These are phyloP conservation scores for Protobothrops mucrosquamatus DNA, from an alignment of 2,113 vertebrate species.

Conservation along the genomic window DNA sequence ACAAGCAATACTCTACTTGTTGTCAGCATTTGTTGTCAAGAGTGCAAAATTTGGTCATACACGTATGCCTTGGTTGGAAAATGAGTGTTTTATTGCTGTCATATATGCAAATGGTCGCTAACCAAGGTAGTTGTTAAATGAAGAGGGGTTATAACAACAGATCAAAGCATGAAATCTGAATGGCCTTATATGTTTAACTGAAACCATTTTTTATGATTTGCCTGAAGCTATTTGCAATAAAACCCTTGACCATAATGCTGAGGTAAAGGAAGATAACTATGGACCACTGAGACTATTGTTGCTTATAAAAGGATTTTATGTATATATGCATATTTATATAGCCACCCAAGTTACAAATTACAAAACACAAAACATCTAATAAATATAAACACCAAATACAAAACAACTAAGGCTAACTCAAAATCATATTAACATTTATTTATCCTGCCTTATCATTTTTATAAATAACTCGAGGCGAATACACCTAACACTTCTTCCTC, in stretches of 20 bases:
- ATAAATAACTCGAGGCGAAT: no score
- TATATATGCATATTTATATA: not conserved
- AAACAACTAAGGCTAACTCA: not conserved
- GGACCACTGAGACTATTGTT: not conserved
- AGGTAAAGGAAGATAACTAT: not conserved
- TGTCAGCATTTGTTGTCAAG: not conserved
- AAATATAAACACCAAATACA: not conserved
- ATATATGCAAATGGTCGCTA: not conserved
- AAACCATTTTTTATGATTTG: not conserved
- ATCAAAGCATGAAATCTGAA: not conserved
- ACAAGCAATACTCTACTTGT: not conserved
- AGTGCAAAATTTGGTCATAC: not conserved
- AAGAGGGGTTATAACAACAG: not conserved
- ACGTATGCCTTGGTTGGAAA: not conserved
- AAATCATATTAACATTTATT: not conserved
- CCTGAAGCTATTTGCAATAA: not conserved
- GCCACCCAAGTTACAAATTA: not conserved
- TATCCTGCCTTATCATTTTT: no score
- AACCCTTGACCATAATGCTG: not conserved
- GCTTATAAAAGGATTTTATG: not conserved
- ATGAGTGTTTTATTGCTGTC: not conserved
- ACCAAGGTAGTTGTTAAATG: not conserved
- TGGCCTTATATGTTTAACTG: not conserved
- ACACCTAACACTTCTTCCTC: not conserved
- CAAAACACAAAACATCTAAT: not conserved